Base-by-base conservation (phyloP, 2,797 vertebrate species). In the Eulemur mongoz region DNA sequence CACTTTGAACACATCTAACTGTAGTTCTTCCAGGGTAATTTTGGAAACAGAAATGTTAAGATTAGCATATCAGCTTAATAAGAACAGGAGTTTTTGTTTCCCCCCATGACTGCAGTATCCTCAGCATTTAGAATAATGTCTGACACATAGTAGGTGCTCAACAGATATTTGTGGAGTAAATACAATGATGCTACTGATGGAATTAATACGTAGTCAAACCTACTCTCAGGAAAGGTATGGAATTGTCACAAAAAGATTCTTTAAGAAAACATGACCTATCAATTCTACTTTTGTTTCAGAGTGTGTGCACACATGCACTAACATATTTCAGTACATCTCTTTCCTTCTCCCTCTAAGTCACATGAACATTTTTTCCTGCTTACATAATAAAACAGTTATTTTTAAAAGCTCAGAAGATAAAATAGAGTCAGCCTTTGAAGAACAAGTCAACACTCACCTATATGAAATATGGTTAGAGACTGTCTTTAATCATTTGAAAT, bases 401-500 rank as follows among this genome's bases (percentile, higher is more conserved):
- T 70, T 86, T 59, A 43, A 76, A 86, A 75, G 67, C 75, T 63
- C 80, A 43, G 72, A 91, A 95, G 89, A 84, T 83, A 75, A 96
- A 87, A 84, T 79, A 75, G 94, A 82, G 43, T 79, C 85, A 79
- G 40, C 27, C 35, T 92, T 89, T 91, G 50, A 92, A 48, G 27
- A 92, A 54, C 52, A 92, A 88, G 79, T 95, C 92, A 94, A 80
- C 43, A 45, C 22, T 72, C 35, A 89, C 38, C 79, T 27, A 32
- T 73, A 38, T 50, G 78, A 96, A 91, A 89, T 81, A 84, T 30
- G 61, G 20, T 82, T 87, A 73, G 52, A 90, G 63, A 91, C 23
- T 50, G 45, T 65, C 80, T 93, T 91, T 78, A 32, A 69, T 96
- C 38, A 63, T 52, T 92, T 90, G 89, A 38, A 94, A 97, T 95